Evolutionary conservation across 2,888 invertebrate species (phyloP).

Genomic region (Chrysolina americana): DNA sequence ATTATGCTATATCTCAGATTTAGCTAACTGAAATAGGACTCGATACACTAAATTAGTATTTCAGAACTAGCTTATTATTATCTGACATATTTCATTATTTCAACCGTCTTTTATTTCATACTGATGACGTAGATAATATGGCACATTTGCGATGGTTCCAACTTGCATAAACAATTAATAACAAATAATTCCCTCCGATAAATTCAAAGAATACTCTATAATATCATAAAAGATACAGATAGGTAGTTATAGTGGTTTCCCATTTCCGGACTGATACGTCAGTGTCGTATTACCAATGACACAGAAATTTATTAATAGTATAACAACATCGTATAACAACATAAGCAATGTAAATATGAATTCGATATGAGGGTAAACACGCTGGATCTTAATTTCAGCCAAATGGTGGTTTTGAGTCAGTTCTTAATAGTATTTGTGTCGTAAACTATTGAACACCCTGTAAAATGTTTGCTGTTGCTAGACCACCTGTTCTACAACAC

Average conservation of each 20-base stretch:
- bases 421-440: too few relatives aligned
- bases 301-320: not conserved
- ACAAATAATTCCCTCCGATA: too few relatives aligned
- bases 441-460: not conserved
- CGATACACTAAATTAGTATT: too few relatives aligned
- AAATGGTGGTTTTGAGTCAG: not conserved
- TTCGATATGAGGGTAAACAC: not conserved
- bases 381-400: not conserved
- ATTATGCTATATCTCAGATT: too few relatives aligned
- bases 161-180: too few relatives aligned
- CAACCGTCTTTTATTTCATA: too few relatives aligned
- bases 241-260: not conserved
- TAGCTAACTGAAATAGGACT: too few relatives aligned
- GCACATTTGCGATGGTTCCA: too few relatives aligned
- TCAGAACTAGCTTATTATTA: too few relatives aligned
- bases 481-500: slow-evolving; percentile 5
- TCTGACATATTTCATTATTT: too few relatives aligned
- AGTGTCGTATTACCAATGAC: not conserved
- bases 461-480: not conserved
- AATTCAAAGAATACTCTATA: not conserved
- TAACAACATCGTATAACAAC: not conserved
- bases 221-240: slow-evolving; percentile 7
- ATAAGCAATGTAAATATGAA: not conserved
- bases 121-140: too few relatives aligned
- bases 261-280: not conserved